Evolutionary conservation across 2,113 vertebrate genomes (phyloP).

Genomic region (Leptocoma aspasia): DNA sequence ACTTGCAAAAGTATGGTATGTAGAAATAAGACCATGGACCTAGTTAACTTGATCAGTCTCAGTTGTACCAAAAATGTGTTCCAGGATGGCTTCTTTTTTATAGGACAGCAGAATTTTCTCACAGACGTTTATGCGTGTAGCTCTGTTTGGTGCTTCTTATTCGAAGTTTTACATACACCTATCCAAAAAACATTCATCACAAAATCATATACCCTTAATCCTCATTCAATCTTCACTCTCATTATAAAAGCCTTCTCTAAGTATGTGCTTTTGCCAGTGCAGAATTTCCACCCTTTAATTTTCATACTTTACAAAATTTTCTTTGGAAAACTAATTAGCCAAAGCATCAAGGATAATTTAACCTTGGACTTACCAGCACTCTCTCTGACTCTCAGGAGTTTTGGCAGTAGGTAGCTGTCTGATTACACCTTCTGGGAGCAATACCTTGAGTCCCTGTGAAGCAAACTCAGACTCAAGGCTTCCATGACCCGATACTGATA

Average conservation of each 20-base stretch:
- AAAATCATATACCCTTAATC: neutral
- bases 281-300: neutral
- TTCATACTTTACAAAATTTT: neutral
- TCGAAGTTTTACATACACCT: neutral
- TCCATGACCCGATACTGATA: neutral
- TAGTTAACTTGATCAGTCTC: neutral
- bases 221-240: neutral
- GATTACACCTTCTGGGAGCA: neutral
- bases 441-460: fast-evolving
- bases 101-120: neutral
- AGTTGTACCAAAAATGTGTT: neutral
- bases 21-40: neutral
- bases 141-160: neutral
- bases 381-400: too few species aligned
- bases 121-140: neutral
- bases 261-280: neutral
- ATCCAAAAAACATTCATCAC: neutral
- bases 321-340: neutral
- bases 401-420: neutral
- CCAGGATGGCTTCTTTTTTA: neutral
- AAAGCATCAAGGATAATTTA: neutral
- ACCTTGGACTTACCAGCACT: neutral
- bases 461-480: neutral
- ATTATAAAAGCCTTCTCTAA: neutral
- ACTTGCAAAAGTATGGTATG: neutral